Evolutionary conservation across 2,113 vertebrate species (phyloP), one percentile per base, ranked within the genome.

Genomic region (Okapia johnstoni): DNA sequence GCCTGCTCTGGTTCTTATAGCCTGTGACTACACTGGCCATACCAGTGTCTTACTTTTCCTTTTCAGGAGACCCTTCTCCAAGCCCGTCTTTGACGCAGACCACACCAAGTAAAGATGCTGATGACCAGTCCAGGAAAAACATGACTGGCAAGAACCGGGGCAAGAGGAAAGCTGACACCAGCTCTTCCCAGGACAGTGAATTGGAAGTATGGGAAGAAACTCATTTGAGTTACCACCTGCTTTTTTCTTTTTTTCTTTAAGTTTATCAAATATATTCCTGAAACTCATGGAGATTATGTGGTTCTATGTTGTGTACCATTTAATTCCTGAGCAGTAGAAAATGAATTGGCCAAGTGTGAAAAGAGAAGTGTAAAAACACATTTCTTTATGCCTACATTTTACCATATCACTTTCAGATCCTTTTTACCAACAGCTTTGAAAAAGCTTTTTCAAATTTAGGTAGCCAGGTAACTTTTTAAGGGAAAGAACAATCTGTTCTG

Each of bases 121-220:
- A 99, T 19, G 99, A 99, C 77, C 99, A 99, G 3, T 98, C 98
- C 83, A 99, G 99, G 85, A 99, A 99, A 99, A 99, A 99, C 96
- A 98, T 99, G 1, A 98, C 99, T 36, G 99, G 99, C 28, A 99
- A 99, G 98, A 99, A 99, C 90, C 99, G 99, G 97, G 99, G 99
- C 95, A 99, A 99, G 96, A 99, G 99, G 99, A 99, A 99, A 99
- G 98, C 99, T 3, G 99, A 99, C 12, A 98, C 98, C 87, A 99
- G 99, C 11, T 99, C 99, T 28, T 98, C 99, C 4, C 98, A 99
- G 77, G 99, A 99, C 97, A 99, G 97, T 30, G 99, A 99, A 98
- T 98, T 99, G 97, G 99, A 99, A 99, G 99, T 99, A 98, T 92
- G 52, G 50, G 80, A 70, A 81, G 84, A 70, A 57, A 90, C 52